These are phyloP conservation scores for Tragelaphus buxtoni DNA, from an alignment of 2,113 vertebrate genomes.

Conservation along the genomic window DNA sequence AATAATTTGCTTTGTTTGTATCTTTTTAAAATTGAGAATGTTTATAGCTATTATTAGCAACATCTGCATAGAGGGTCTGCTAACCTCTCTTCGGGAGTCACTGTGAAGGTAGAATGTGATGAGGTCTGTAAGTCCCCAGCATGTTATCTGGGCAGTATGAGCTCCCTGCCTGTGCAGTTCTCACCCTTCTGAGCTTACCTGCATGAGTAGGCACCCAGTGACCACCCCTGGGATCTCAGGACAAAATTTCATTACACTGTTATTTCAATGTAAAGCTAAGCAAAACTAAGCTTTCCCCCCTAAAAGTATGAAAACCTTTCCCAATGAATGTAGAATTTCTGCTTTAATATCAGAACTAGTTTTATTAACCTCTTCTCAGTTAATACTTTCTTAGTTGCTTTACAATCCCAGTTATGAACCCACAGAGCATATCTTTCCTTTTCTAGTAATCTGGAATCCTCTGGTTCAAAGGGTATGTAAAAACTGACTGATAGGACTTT, in stretches of 20 bases:
- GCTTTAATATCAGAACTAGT: neutral
- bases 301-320: neutral
- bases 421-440: neutral
- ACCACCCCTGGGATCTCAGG: neutral
- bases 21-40: neutral
- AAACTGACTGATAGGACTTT: neutral
- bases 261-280: neutral
- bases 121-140: neutral
- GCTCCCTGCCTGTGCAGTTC: fast-evolving
- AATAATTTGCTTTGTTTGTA: neutral
- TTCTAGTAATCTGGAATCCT: neutral
- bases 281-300: neutral
- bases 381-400: neutral
- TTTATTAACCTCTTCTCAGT: neutral
- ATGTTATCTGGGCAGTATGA: neutral
- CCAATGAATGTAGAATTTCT: neutral
- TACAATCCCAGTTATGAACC: neutral
- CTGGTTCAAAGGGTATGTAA: neutral
- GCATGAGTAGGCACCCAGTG: fast-evolving
- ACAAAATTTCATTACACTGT: neutral
- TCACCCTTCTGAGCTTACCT: neutral
- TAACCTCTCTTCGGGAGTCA: neutral
- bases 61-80: fast-evolving
- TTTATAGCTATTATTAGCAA: neutral
- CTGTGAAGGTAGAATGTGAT: fast-evolving